Evolutionary conservation across 2,888 invertebrate species (phyloP).

Genomic region (Fabriciana adippe): DNA sequence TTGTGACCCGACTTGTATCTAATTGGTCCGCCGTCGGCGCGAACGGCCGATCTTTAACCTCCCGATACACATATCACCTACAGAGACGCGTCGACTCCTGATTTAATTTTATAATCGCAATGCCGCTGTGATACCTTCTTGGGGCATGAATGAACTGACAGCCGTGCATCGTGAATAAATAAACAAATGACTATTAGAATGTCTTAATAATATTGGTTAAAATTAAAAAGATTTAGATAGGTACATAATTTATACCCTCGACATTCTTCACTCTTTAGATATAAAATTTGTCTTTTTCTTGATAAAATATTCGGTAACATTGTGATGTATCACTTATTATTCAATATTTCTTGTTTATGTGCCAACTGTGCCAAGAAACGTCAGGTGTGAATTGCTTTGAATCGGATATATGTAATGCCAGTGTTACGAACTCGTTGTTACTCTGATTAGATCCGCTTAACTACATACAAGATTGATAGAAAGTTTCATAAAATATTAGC

Average conservation of each 20-base stretch:
- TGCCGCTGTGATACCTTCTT: constrained; percentile 17
- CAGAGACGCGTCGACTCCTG: constrained; percentile 44
- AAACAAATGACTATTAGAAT: not conserved
- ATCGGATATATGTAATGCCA: not conserved
- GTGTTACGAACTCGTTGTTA: not conserved
- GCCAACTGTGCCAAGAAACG: constrained; percentile 23
- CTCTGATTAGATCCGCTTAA: constrained; percentile 2
- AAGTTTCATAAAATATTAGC: constrained; percentile 36
- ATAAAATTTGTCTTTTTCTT: not conserved
- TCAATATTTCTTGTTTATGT: constrained; percentile 20
- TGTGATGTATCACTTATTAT: constrained; percentile 16
- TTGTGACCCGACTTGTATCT: constrained; percentile 66
- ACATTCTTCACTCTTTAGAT: too few species aligned
- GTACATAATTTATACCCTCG: too few species aligned
- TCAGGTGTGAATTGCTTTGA: constrained; percentile 7
- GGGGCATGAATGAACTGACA: not conserved
- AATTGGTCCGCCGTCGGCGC: constrained; percentile 65
- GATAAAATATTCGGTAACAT: constrained; percentile 22
- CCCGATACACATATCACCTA: constrained; percentile 69
- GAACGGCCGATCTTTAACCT: constrained; percentile 78
- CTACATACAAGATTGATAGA: constrained; percentile 11
- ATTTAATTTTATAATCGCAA: constrained; percentile 45
- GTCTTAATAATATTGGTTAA: too few species aligned
- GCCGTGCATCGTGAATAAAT: not conserved
- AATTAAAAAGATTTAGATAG: too few species aligned